Evolutionary conservation across 2,888 invertebrate species (phyloP).

Genomic region (Acronicta aceris): DNA sequence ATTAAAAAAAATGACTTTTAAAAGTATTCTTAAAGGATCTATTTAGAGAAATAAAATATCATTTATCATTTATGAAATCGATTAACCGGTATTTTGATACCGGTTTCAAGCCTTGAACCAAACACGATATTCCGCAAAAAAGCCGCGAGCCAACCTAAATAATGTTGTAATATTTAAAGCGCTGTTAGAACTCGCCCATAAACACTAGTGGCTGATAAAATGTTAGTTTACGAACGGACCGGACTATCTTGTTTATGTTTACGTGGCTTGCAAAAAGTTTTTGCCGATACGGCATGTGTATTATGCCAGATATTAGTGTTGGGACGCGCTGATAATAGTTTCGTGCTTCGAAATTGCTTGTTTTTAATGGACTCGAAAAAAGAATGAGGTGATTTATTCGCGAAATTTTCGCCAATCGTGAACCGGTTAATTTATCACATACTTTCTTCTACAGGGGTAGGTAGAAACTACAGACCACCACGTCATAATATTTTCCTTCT

Average conservation of each 20-base stretch:
- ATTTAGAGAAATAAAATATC: too few species aligned
- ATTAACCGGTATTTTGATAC: too few species aligned
- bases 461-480: too few species aligned
- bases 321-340: constrained; percentile 4
- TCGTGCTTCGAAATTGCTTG: neutral
- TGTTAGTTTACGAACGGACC: constrained; percentile 35
- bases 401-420: too few species aligned
- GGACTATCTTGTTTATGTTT: constrained; percentile 38
- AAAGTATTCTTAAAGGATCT: too few species aligned
- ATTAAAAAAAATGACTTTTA: too few species aligned
- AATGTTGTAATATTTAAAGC: constrained; percentile 35
- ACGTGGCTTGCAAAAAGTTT: constrained; percentile 35
- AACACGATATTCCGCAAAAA: constrained; percentile 12
- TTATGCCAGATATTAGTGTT: constrained; percentile 2
- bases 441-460: too few species aligned
- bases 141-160: constrained; percentile 12
- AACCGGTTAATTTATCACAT: too few species aligned
- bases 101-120: neutral
- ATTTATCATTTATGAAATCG: too few species aligned
- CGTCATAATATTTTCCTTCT: too few species aligned
- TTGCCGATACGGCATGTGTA: constrained; percentile 15
- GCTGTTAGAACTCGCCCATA: constrained; percentile 28
- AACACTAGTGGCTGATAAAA: constrained; percentile 35
- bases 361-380: too few species aligned
- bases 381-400: too few species aligned